Conservation (phyloP, 2,888 invertebrate genomes). For the Lydus trimaculatus region DNA sequence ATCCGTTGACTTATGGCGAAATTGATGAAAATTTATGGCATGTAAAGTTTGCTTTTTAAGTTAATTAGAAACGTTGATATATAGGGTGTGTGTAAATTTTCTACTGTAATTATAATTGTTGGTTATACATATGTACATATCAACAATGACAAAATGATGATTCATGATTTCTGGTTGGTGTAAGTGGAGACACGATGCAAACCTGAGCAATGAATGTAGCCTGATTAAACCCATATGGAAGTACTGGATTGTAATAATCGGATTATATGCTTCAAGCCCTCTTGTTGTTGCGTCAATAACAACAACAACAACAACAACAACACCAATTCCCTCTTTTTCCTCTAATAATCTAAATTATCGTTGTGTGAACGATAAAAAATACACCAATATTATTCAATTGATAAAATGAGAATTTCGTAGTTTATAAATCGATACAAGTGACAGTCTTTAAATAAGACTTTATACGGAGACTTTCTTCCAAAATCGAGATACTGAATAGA, state of each 20-base stretch:
- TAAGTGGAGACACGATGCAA: conserved; percentile 28
- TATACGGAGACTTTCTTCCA: neutral
- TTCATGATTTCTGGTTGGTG: conserved; percentile 27
- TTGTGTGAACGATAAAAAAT: neutral
- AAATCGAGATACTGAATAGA: conserved; percentile 25
- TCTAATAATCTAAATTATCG: neutral
- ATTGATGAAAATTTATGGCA: conserved; percentile 20
- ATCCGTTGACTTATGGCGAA: too few relatives aligned
- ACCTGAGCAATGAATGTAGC: conserved; percentile 38
- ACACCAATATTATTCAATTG: neutral
- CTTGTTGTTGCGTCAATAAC: conserved; percentile 25
- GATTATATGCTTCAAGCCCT: conserved; percentile 39
- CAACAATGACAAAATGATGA: conserved; percentile 12
- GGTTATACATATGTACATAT: neutral
- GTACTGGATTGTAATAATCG: conserved; percentile 46
- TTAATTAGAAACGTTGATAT: conserved; percentile 16
- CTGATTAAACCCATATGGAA: conserved; percentile 45
- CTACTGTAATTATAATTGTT: neutral
- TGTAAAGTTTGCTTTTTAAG: conserved; percentile 10
- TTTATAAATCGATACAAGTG: conserved; percentile 19
- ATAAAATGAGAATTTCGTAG: neutral
- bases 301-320: conserved; percentile 8
- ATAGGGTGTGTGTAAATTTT: conserved; percentile 9
- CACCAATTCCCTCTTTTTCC: neutral
- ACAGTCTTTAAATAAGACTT: conserved; percentile 29